Evolutionary conservation across 2,888 invertebrate species (phyloP), one percentile per base, ranked within the genome.

Genomic region (Meta bourneti): DNA sequence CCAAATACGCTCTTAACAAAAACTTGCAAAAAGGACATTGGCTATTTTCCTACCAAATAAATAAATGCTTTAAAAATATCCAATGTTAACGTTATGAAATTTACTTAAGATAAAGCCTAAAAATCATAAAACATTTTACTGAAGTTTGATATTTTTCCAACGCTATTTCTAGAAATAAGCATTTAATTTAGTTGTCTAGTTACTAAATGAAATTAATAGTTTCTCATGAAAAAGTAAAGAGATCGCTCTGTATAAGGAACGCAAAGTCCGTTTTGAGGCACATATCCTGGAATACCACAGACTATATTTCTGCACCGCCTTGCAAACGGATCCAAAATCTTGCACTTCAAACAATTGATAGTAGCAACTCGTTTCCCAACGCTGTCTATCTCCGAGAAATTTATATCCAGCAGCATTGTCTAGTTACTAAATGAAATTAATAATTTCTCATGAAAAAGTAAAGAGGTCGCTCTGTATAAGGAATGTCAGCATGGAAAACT

Each of bases 301-400:
- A 92, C 91, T 4, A 92, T 84, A 52, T 92, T 92, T 51, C 91
- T 20, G 11, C 91, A 92, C n/a, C 91, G 16, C 7, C 91, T 79
- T 0, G 91, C 91, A 13, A 92, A 92, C 8, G 91, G 91, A 52
- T 92, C 91, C 20, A 92, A 92, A 7, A 92, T 70, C 11, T 92
- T 88, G 0, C 91, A 88, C 13, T 78, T 83, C 6, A 82, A 13
- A 16, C 91, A 92, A 2, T 54, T 80, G 0, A 52, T 51, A 34
- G 51, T 52, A 0, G 88, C 83, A n/a, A 83, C 54, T 7, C 87
- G 69, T 20, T 61, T 92, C 7, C 91, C 91, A 5, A 92, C 91
- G 11, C 34, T 48, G 48, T 92, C 88, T 4, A 88, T 88, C 49
- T 92, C 91, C 0, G 91, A 80, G 19, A 92, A 89, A 48, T 92